Conservation (phyloP, 2,888 invertebrate species). For the Hylaea fasciaria region DNA sequence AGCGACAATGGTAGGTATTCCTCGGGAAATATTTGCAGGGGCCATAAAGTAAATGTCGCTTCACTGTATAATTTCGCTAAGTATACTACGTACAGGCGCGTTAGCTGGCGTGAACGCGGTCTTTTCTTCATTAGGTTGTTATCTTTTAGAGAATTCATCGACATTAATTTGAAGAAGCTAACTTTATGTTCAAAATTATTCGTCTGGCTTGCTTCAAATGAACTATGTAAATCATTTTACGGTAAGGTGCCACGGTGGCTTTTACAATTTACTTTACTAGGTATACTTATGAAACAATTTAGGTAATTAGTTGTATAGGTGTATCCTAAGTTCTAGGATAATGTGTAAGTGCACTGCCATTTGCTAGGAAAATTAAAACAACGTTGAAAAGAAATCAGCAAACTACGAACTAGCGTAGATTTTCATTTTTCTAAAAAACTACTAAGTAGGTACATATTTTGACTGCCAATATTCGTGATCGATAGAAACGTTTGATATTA, state of each 20-base stretch:
- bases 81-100: not conserved
- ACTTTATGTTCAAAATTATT: conserved; percentile 1
- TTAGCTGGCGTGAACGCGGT: conserved; percentile 3
- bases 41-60: not conserved
- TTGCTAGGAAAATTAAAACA: conserved; percentile 16
- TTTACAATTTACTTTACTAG: conserved; percentile 47
- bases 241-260: conserved; percentile 68
- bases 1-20: not conserved
- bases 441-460: no score
- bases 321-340: conserved; percentile 41
- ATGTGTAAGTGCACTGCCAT: conserved; percentile 39
- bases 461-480: no score
- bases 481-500: no score
- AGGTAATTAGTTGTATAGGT: no score
- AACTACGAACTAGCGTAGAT: conserved; percentile 14
- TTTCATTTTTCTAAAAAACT: not conserved
- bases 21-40: not conserved
- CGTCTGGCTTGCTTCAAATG: conserved; percentile 7
- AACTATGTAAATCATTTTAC: conserved; percentile 31
- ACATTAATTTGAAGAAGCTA: conserved; percentile 27
- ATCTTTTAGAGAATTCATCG: not conserved
- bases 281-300: conserved; percentile 42
- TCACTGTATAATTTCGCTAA: not conserved
- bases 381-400: conserved; percentile 5
- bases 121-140: not conserved